Evolutionary conservation across 2,113 vertebrate genomes (phyloP).

Genomic region (Coracopsis vasa): DNA sequence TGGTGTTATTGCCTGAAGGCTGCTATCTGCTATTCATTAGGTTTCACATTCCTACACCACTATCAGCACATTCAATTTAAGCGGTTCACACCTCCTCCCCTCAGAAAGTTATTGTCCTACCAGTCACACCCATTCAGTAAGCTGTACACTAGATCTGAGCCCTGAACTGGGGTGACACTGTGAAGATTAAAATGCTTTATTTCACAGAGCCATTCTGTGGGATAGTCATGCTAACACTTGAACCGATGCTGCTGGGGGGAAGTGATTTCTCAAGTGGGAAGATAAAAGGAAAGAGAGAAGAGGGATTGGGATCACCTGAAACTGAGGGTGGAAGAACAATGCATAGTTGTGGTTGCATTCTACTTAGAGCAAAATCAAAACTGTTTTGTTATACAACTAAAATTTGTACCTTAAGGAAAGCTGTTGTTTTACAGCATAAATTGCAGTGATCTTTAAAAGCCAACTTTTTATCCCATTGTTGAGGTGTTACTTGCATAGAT

Average conservation of each 20-base stretch:
- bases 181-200: background rate
- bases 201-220: background rate
- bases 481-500: background rate
- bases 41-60: background rate
- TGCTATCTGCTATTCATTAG: background rate
- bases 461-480: background rate
- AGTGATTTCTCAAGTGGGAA: background rate
- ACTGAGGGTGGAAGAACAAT: background rate
- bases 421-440: background rate
- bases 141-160: background rate
- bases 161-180: background rate
- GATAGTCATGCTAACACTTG: background rate
- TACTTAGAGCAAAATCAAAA: background rate
- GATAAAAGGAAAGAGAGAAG: slow-evolving; percentile 18
- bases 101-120: background rate
- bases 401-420: background rate
- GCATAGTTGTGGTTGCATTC: background rate
- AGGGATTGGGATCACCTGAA: background rate
- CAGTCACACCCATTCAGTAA: background rate
- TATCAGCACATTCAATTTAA: background rate
- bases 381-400: background rate
- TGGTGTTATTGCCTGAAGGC: background rate
- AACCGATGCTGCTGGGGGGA: background rate
- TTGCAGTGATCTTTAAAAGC: background rate
- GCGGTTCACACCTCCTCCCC: slow-evolving; percentile 27